These are phyloP conservation scores for Synanthedon vespiformis DNA, from an alignment of 2,888 invertebrate species.

Conservation along the genomic window DNA sequence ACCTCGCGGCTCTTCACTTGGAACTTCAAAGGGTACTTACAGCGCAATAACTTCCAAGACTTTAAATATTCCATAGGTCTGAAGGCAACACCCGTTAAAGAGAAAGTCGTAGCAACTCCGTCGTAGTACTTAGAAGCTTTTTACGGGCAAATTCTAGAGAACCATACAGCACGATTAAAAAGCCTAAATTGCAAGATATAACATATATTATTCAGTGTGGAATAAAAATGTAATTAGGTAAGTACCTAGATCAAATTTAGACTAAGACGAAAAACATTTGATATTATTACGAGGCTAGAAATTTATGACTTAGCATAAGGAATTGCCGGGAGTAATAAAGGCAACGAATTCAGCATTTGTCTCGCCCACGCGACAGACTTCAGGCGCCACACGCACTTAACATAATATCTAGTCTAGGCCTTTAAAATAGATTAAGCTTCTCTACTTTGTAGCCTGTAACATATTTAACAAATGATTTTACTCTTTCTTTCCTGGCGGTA, in stretches of 20 bases:
- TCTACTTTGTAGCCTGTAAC: no score
- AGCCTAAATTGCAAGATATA: no score
- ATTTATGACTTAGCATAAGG: constrained; percentile 31
- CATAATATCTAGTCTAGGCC: background rate
- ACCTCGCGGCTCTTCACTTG: constrained; percentile 29
- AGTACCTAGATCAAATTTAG: background rate
- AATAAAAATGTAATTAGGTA: background rate
- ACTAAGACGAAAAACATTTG: background rate
- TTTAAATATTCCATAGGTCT: background rate
- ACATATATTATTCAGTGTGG: no score
- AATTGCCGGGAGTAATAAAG: constrained; percentile 54
- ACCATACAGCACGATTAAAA: no score
- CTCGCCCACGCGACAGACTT: constrained; percentile 58
- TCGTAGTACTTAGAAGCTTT: no score
- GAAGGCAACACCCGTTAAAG: no score
- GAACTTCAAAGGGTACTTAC: background rate
- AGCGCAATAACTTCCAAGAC: background rate
- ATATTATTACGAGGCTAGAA: constrained; percentile 13
- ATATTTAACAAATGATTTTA: no score
- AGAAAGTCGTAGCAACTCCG: no score
- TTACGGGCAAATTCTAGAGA: no score
- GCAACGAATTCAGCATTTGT: constrained; percentile 43
- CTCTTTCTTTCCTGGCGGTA: no score
- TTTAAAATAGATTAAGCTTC: background rate
- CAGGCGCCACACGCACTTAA: constrained; percentile 43